Conservation (phyloP, 1,140 invertebrate genomes). For the Zaprionus camerounensis region DNA sequence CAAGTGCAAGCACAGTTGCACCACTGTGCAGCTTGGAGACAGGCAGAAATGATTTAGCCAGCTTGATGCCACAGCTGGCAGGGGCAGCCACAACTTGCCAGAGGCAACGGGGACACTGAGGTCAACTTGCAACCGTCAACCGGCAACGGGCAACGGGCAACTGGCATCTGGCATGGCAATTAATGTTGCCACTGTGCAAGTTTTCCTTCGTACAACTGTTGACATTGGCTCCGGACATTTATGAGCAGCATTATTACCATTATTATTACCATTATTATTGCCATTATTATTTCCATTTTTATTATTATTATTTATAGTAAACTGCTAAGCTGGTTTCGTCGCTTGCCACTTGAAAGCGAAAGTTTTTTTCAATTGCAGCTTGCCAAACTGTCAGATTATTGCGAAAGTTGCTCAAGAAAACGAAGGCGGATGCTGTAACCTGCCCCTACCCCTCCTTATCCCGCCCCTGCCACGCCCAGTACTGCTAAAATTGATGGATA, state of each 20-base stretch:
- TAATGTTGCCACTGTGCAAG: slow-evolving; percentile 27
- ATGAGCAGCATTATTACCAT: slow-evolving; percentile 4
- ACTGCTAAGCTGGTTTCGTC: slow-evolving; percentile 22
- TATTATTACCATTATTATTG: neutral
- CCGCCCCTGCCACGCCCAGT: neutral
- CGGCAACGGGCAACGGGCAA: neutral
- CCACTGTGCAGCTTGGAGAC: neutral
- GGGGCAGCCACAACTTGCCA: neutral
- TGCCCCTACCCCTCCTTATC: neutral
- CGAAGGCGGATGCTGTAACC: neutral
- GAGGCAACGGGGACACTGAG: neutral
- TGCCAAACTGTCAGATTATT: slow-evolving; percentile 30
- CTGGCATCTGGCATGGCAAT: slow-evolving; percentile 14
- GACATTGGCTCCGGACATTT: slow-evolving; percentile 28
- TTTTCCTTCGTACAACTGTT: slow-evolving; percentile 1
- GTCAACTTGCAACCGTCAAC: slow-evolving; percentile 2
- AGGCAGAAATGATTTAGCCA: neutral
- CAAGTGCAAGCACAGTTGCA: neutral
- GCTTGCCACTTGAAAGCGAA: slow-evolving; percentile 1
- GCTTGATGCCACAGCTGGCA: neutral
- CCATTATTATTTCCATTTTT: neutral
- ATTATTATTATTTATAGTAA: slow-evolving; percentile 5
- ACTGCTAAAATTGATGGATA: slow-evolving; percentile 10
- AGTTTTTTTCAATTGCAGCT: slow-evolving; percentile 15
- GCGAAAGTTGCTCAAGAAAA: slow-evolving; percentile 21